Percentiles rank a stretch among this genome's conserved stretches.
phyloP scores from a whole-genome alignment of 30 jellyfish, hydroid and myxozoan species.

The Aurelia aurita complex sp. Pacific region DNA sequence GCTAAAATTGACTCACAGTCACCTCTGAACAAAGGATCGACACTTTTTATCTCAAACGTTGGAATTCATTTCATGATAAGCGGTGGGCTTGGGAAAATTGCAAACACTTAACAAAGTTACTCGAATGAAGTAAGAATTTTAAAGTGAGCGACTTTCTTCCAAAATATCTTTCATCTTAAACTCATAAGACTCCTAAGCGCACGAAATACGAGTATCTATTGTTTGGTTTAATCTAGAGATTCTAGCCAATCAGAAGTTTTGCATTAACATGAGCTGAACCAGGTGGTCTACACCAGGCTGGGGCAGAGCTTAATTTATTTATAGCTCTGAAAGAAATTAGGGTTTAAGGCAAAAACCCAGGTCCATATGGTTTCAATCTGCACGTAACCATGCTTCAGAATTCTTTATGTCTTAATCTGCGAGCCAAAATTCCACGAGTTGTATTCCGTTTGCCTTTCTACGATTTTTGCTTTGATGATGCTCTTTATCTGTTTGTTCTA shows the following conservation, averaged over 20 bases:
- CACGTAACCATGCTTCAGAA: slow-evolving; percentile 54
- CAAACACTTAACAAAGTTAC: neutral
- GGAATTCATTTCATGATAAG: slow-evolving; percentile 4
- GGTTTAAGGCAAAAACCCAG: slow-evolving; percentile 26
- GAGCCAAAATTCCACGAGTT: slow-evolving; percentile 1
- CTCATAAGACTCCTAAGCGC: slow-evolving; percentile 10
- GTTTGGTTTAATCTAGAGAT: neutral
- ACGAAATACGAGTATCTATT: neutral
- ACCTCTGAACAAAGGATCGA: slow-evolving; percentile 28
- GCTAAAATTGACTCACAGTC: slow-evolving; percentile 35
- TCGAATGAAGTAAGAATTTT: too few species aligned
- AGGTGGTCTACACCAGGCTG: slow-evolving; percentile 78
- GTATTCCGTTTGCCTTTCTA: neutral
- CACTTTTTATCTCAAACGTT: slow-evolving; percentile 15
- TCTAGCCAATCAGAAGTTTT: slow-evolving; percentile 34
- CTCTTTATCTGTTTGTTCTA: too few species aligned
- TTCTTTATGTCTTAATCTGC: slow-evolving; percentile 13
- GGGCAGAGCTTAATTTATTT: slow-evolving; percentile 66
- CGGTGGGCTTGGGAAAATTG: neutral
- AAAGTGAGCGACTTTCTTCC: too few species aligned
- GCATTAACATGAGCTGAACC: slow-evolving; percentile 15
- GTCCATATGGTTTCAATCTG: slow-evolving; percentile 74
- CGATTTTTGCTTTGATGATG: too few species aligned
- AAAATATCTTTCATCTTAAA: too few species aligned
- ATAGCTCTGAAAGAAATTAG: slow-evolving; percentile 40